Evolutionary conservation across 2,888 invertebrate species (phyloP).

Genomic region (Melitaea athalia): DNA sequence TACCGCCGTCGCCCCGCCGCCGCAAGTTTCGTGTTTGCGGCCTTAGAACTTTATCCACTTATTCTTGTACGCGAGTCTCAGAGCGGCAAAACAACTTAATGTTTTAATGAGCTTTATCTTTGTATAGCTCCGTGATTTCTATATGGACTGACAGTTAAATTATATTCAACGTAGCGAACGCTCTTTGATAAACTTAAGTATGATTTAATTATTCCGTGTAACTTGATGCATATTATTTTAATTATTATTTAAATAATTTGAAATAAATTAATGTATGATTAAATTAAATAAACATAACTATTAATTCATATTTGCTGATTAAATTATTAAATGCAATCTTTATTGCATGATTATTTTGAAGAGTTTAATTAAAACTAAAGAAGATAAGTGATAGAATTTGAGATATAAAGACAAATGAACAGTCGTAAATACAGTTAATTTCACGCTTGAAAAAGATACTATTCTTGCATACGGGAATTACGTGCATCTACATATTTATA

Average conservation of each 20-base stretch:
- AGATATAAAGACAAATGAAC: no score
- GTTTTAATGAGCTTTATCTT: slow-evolving; percentile 64
- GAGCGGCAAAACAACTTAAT: slow-evolving; percentile 60
- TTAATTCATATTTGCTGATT: no score
- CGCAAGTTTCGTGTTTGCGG: no score
- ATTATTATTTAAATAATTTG: not conserved
- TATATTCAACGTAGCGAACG: slow-evolving; percentile 4
- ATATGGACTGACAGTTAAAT: slow-evolving; percentile 15
- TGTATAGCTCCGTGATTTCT: slow-evolving; percentile 20
- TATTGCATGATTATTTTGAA: no score
- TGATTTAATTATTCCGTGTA: not conserved
- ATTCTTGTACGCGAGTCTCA: slow-evolving; percentile 60
- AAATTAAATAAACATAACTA: not conserved
- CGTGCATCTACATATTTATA: no score
- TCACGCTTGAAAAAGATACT: no score
- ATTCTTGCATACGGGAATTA: no score
- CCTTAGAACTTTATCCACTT: slow-evolving; percentile 70
- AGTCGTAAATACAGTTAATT: no score
- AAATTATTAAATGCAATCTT: no score
- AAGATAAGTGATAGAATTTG: no score
- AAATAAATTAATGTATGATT: not conserved
- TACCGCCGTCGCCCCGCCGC: no score
- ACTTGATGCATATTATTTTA: not conserved
- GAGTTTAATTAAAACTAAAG: no score
- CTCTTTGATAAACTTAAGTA: not conserved